phyloP scores from a whole-genome alignment of 2,797 vertebrate genomes.

The Lycodopsis pacificus region DNA sequence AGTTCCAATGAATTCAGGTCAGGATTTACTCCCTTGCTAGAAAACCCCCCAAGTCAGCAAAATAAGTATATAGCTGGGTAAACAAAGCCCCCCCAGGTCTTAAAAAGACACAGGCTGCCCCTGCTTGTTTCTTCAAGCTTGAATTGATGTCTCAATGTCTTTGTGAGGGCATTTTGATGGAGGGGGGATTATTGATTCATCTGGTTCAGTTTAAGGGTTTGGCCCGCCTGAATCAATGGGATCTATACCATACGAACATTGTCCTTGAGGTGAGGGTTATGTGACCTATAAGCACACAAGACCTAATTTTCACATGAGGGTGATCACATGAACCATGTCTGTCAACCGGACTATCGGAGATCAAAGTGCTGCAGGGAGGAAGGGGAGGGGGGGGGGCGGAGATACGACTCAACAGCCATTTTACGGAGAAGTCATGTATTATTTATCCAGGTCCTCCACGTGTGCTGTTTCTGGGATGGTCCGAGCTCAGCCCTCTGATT shows the following conservation, averaged over 20 bases:
- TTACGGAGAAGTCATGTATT: constrained; percentile 49
- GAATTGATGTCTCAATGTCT: background rate
- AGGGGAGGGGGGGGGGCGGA: background rate
- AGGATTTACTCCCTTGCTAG: constrained; percentile 61
- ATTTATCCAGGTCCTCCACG: constrained; percentile 69
- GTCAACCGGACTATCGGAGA: constrained; percentile 47
- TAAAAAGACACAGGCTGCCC: constrained; percentile 5
- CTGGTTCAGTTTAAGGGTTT: background rate
- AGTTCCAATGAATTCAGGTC: constrained; percentile 73
- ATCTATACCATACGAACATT: constrained; percentile 36
- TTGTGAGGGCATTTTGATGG: background rate
- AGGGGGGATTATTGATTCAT: background rate
- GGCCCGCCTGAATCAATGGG: constrained; percentile 16
- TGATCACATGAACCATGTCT: constrained; percentile 30
- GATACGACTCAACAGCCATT: constrained; percentile 35
- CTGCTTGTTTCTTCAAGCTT: background rate
- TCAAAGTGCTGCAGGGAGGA: constrained; percentile 54
- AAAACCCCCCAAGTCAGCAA: constrained; percentile 60
- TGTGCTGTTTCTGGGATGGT: constrained; percentile 75
- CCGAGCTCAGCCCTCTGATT: constrained; percentile 75
- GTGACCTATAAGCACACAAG: constrained; percentile 25
- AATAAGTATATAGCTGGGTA: constrained; percentile 40
- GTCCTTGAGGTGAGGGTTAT: constrained; percentile 30
- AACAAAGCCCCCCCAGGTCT: constrained; percentile 32
- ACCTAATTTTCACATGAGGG: constrained; percentile 17